These are phyloP conservation scores for Oryzias curvinotus DNA, from an alignment of 2,113 vertebrate species.

Conservation along the genomic window DNA sequence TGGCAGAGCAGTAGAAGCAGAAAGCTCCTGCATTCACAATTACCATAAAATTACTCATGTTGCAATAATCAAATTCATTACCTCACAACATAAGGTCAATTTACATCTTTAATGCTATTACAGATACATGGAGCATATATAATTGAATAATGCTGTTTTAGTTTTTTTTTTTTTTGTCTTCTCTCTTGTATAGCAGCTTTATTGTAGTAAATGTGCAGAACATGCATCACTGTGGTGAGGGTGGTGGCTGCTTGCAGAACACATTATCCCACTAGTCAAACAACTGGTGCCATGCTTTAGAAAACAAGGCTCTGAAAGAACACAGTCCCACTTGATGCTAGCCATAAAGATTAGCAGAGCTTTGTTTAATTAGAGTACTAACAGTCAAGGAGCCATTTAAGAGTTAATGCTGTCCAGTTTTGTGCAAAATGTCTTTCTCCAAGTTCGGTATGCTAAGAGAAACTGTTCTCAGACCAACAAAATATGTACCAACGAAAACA, in stretches of 20 bases:
- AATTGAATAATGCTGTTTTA: slow-evolving; percentile 70
- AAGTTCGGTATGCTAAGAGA: slow-evolving; percentile 26
- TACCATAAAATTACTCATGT: slow-evolving; percentile 60
- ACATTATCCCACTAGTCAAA: slow-evolving; percentile 62
- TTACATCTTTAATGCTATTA: slow-evolving; percentile 59
- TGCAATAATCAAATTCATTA: slow-evolving; percentile 67
- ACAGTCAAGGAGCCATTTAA: slow-evolving; percentile 53
- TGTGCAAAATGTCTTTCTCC: slow-evolving; percentile 48
- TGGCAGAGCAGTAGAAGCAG: slow-evolving; percentile 28
- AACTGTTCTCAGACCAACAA: not conserved
- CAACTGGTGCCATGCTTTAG: slow-evolving; percentile 30
- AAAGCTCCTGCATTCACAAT: slow-evolving; percentile 55
- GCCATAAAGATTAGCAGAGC: slow-evolving; percentile 72
- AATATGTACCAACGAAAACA: slow-evolving; percentile 10
- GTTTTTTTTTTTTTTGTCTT: slow-evolving; percentile 27
- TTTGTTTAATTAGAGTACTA: slow-evolving; percentile 73
- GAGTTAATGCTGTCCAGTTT: slow-evolving; percentile 36
- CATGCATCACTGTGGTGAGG: slow-evolving; percentile 27
- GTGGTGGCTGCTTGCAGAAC: slow-evolving; percentile 37
- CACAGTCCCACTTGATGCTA: slow-evolving; percentile 57
- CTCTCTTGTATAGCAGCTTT: slow-evolving; percentile 42
- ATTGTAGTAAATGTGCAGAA: slow-evolving; percentile 19
- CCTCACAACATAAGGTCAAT: slow-evolving; percentile 55
- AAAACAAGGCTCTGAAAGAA: slow-evolving; percentile 41
- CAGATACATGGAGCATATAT: slow-evolving; percentile 59